A percentile compares a stretch with the other conserved stretches of the same genome.
Conservation (phyloP, 2,797 vertebrate species). For the Meda fulgida region DNA sequence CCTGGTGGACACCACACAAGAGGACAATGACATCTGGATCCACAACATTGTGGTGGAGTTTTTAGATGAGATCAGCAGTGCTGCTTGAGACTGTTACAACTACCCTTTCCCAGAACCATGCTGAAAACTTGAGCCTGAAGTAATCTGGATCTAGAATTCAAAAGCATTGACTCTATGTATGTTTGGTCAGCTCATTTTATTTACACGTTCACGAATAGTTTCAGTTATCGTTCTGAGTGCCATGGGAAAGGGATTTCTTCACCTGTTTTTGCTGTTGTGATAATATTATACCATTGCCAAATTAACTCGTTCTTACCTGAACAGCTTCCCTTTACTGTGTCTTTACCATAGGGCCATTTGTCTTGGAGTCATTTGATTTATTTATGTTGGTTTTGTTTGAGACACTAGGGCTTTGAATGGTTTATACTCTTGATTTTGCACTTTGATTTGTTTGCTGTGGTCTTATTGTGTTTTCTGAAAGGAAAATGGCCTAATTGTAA, state of each 20-base stretch:
- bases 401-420: not conserved
- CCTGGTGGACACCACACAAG: constrained; percentile 88
- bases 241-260: not conserved
- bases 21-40: constrained; percentile 90
- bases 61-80: constrained; percentile 63
- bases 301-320: constrained; percentile 6
- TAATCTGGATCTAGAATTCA: not conserved
- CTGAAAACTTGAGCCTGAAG: not conserved
- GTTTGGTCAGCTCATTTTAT: constrained; percentile 12
- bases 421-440: constrained; percentile 18
- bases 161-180: not conserved
- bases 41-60: constrained; percentile 89
- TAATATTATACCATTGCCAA: not conserved
- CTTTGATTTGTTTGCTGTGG: constrained; percentile 31
- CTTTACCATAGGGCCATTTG: constrained; percentile 46
- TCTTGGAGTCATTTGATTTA: constrained; percentile 28
- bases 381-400: constrained; percentile 32
- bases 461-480: constrained; percentile 21
- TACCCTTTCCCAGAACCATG: not conserved
- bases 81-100: constrained; percentile 42
- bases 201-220: not conserved
- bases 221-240: not conserved
- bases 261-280: not conserved
- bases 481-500: constrained; percentile 30
- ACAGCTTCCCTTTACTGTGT: not conserved